Evolutionary conservation across 2,888 invertebrate species (phyloP).

Genomic region (Troglohyphantes excavatus): DNA sequence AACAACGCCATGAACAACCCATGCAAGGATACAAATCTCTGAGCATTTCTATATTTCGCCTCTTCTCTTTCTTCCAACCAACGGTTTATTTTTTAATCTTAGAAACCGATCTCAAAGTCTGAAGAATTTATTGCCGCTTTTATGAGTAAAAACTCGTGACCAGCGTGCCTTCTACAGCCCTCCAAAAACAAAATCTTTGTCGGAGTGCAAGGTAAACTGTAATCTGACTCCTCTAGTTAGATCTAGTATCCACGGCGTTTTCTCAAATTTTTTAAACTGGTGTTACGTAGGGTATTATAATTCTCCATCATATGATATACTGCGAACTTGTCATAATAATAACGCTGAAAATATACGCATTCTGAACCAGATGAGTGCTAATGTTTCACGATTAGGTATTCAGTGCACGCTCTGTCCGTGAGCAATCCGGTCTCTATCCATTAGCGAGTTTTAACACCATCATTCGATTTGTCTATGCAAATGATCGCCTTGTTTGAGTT

Average conservation of each 20-base stretch:
- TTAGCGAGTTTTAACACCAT: not conserved
- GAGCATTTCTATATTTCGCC: conserved; percentile 3
- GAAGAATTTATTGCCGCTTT: conserved; percentile 62
- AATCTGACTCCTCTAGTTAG: conserved; percentile 44
- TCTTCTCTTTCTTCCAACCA: too few relatives aligned
- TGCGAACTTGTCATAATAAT: not conserved
- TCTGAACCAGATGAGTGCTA: not conserved
- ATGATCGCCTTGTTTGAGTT: too few relatives aligned
- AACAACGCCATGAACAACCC: conserved; percentile 1
- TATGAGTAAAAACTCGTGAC: conserved; percentile 55
- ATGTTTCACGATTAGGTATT: conserved; percentile 10
- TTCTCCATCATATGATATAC: conserved; percentile 31
- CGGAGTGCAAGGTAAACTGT: conserved; percentile 22
- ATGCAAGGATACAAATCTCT: conserved; percentile 12
- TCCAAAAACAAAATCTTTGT: not conserved
- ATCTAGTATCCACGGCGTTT: not conserved
- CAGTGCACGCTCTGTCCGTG: not conserved
- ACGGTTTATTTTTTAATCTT: conserved; percentile 32
- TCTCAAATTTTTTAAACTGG: conserved; percentile 36
- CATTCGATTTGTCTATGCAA: not conserved
- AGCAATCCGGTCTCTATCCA: not conserved
- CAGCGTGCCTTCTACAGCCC: not conserved
- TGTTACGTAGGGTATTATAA: conserved; percentile 36
- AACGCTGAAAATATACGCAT: not conserved
- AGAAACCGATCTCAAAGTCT: conserved; percentile 36